Conservation (phyloP, 1,140 invertebrate genomes). For the Cherax quadricarinatus region DNA sequence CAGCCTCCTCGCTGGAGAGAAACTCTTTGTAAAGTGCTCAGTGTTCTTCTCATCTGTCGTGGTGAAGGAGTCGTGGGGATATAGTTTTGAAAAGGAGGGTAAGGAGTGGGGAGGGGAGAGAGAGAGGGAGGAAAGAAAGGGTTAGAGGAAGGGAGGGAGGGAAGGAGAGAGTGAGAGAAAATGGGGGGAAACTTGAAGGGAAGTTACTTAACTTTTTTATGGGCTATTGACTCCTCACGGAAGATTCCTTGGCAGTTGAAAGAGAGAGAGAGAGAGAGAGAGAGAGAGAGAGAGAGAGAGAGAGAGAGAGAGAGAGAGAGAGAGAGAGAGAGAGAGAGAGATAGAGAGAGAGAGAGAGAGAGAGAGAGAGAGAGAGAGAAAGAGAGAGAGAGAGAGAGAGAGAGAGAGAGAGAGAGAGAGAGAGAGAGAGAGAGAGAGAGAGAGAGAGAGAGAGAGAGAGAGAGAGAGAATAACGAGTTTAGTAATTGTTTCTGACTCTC, state of each 20-base stretch:
- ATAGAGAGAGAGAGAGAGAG: background rate
- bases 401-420: background rate
- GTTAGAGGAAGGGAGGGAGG: background rate
- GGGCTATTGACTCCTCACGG: too few species aligned
- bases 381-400: constrained; percentile 11
- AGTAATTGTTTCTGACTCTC: background rate
- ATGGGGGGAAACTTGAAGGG: too few species aligned
- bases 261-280: background rate
- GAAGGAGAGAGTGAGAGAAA: background rate
- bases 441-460: constrained; percentile 17
- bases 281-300: background rate
- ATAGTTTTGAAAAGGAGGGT: too few species aligned
- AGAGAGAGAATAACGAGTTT: background rate
- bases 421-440: constrained; percentile 1
- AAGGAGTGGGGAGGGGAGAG: background rate
- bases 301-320: too few species aligned
- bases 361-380: background rate
- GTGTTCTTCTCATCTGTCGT: too few species aligned
- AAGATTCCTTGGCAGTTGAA: too few species aligned
- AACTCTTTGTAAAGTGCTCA: too few species aligned
- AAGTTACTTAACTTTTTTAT: too few species aligned
- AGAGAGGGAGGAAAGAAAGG: too few species aligned
- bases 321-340: too few species aligned
- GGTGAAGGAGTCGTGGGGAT: background rate
- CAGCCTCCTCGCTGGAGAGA: too few species aligned